phyloP scores from a whole-genome alignment of 2,797 vertebrate genomes.

The Glyptemys insculpta region DNA sequence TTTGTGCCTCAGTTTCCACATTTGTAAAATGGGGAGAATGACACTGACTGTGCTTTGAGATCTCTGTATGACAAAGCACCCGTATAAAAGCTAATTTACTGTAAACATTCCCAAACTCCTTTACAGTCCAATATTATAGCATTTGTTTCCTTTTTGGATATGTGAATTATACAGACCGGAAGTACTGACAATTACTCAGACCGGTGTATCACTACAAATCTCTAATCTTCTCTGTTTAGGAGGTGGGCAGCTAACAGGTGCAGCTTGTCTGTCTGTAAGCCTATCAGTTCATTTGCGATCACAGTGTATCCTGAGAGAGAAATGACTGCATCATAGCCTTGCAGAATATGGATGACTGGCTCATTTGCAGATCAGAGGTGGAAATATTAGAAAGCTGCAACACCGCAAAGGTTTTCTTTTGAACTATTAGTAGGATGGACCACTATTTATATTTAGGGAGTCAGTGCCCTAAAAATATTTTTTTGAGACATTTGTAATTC shows the following conservation, averaged over 20 bases:
- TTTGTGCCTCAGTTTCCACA: background rate
- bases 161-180: background rate
- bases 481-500: background rate
- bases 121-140: background rate
- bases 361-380: background rate
- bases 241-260: background rate
- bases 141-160: background rate
- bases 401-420: background rate
- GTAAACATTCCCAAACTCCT: background rate
- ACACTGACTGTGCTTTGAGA: background rate
- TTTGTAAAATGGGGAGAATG: background rate
- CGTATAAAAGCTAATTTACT: background rate
- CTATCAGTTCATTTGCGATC: background rate
- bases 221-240: background rate
- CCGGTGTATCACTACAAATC: background rate
- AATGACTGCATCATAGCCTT: background rate
- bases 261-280: background rate
- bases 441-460: background rate
- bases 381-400: background rate
- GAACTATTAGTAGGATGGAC: background rate
- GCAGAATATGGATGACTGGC: background rate
- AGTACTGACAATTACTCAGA: background rate
- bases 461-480: background rate
- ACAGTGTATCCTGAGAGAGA: background rate
- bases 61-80: background rate